Evolutionary conservation across 2,888 invertebrate genomes (phyloP).

Genomic region (Nephrotoma appendiculata): DNA sequence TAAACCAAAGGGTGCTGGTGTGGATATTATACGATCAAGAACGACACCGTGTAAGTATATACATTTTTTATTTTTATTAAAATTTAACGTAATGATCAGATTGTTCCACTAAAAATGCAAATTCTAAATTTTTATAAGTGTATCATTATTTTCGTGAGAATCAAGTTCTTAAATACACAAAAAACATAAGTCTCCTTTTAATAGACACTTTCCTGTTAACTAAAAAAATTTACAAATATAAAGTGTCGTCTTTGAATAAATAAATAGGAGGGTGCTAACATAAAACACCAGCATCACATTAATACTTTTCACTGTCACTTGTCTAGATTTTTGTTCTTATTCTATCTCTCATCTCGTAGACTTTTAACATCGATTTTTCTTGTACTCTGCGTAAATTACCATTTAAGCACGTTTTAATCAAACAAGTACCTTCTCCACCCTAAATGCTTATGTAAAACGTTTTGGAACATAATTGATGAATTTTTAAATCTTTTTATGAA

Average conservation of each 20-base stretch:
- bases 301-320: background rate
- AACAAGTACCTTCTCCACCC: background rate
- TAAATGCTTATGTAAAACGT: background rate
- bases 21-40: constrained; percentile 62
- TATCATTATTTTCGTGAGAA: background rate
- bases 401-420: background rate
- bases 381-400: background rate
- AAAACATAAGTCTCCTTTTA: background rate
- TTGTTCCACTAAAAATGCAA: background rate
- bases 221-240: background rate
- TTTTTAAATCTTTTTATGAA: background rate
- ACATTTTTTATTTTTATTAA: constrained; percentile 11
- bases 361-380: background rate
- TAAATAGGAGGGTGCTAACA: background rate
- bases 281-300: background rate
- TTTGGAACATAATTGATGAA: background rate
- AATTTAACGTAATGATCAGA: constrained; percentile 10
- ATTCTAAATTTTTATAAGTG: background rate
- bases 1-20: constrained; percentile 44
- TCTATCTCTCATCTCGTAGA: background rate
- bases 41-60: constrained; percentile 44
- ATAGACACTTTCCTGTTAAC: background rate
- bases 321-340: background rate
- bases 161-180: background rate
- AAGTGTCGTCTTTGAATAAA: background rate